Evolutionary conservation across 37 sponge, comb jelly and placozoan genomes (phyloP), one percentile per base, ranked within the genome.

Genomic region (Theonella swinhoei): DNA sequence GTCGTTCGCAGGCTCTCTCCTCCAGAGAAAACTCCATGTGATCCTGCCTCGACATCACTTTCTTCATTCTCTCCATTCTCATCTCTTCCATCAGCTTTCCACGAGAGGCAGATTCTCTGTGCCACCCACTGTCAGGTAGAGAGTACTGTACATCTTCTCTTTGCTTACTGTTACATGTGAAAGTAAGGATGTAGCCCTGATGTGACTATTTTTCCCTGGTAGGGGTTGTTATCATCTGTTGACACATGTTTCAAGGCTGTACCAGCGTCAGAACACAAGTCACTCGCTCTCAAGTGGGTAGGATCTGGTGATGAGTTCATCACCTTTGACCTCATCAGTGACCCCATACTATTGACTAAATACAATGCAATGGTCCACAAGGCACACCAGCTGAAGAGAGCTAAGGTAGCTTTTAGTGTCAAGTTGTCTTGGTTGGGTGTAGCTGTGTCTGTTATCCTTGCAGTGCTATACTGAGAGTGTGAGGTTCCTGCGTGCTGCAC

Each of bases 281-380:
- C 77, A 2, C 37, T 65, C 4, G 82, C 83, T 42, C n/a, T 43
- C 30, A 91, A 81, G 90, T 93, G 85, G 75, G 40, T 79, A 35
- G 90, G 90, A 22, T 34, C 61, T 36, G 65, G 75, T 19, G 47
- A 32, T 43, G 90, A 85, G 4, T 88, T 69, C 65, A 78, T 68
- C 1, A 64, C 72, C 33, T 29, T 47, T 14, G 82, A 89, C 17
- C 75, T 40, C 31, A 82, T 93, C 7, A 4, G 77, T 61, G 80
- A 85, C 68, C 87, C 79, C 24, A 38, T 82, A 20, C 40, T 81
- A 23, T 65, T 76, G 62, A 85, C 86, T 42, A 88, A 93, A 74
- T 93, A 88, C 83, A 93, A 93, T 66, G 77, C 73, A 19, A 41
- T 93, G 24, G 36, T 93, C 22, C 70, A 77, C 69, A 85, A 80